Base-by-base conservation (phyloP, 1,140 invertebrate species). In the Manduca sexta region DNA sequence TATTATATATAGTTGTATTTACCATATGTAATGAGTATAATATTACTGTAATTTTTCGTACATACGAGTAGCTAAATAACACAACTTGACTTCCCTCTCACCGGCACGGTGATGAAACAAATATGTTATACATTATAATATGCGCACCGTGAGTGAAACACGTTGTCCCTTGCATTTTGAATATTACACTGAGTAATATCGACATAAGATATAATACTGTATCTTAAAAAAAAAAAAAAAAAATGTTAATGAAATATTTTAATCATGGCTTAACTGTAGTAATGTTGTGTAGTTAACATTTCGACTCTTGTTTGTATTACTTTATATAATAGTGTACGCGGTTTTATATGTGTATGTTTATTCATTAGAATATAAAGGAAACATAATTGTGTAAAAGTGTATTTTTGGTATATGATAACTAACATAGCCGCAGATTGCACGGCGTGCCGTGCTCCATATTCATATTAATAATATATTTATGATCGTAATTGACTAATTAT, bases 401-500 rank as follows among this genome's bases (percentile, higher is more conserved):
- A 82, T 81, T 80, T 83, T 30, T 79, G 80, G 70, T 78, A 80
- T 76, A 71, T 68, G 64, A 69, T 74, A 64, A 68, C 56, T 60
- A 56, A 46, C 56, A 48, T 64, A 67, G 61, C 61, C 58, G 71
- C 56, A 54, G 52, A 39, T n/a, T 45, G 63, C 61, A 50, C 46
- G 56, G 49, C 56, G 59, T 59, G 41, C 56, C 52, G 45, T 17
- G 41, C 60, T 53, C 26, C 15, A 11, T 56, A 42, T 48, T 37
- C 49, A 46, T 48, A 47, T 37, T 46, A 21, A 46, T 34, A 84
- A 81, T 86, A 78, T 70, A 86, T 74, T 86, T 86, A 86, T 74
- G 60, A 87, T 87, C 86, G 86, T 87, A 87, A 87, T 87, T 87
- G 84, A 87, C 86, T 87, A 87, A 87, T 87, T 87, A 87, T 83